These are phyloP conservation scores for Brenthis daphne DNA, from an alignment of 2,888 invertebrate species.

Conservation along the genomic window DNA sequence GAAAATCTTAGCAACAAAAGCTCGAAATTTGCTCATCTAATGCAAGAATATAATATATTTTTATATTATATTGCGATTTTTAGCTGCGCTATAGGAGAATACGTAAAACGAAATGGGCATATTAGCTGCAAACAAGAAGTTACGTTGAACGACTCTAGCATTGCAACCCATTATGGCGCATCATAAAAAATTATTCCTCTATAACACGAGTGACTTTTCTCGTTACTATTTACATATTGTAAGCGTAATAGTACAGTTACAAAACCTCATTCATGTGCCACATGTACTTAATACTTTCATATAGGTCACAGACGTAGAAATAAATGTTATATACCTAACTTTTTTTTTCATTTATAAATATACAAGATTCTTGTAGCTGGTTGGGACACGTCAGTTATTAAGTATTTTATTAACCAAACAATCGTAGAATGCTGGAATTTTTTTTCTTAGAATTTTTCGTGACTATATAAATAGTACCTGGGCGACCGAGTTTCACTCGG, in stretches of 20 bases:
- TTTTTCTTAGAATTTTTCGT: too few species aligned
- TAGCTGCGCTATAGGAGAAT: background rate
- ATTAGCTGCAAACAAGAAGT: constrained; percentile 17
- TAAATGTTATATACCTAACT: background rate
- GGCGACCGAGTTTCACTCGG: too few species aligned
- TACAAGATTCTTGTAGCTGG: too few species aligned
- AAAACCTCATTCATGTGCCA: constrained; percentile 23
- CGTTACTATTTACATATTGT: constrained; percentile 23
- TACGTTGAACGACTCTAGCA: constrained; percentile 11
- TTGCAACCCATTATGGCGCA: constrained; percentile 24
- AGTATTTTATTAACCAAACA: too few species aligned
- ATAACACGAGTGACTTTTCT: constrained; percentile 16
- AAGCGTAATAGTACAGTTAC: constrained; percentile 23
- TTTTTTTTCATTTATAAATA: too few species aligned
- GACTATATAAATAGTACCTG: too few species aligned
- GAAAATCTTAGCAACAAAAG: too few species aligned
- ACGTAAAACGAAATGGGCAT: constrained; percentile 1
- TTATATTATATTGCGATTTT: background rate
- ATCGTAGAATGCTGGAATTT: too few species aligned
- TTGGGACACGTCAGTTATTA: too few species aligned
- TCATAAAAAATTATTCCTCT: constrained; percentile 27
- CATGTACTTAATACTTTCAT: background rate
- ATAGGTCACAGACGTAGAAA: background rate
- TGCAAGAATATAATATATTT: background rate
- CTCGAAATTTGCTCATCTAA: background rate